These are phyloP conservation scores for Dinocampus coccinellae DNA, from an alignment of 2,888 invertebrate genomes.

Conservation along the genomic window DNA sequence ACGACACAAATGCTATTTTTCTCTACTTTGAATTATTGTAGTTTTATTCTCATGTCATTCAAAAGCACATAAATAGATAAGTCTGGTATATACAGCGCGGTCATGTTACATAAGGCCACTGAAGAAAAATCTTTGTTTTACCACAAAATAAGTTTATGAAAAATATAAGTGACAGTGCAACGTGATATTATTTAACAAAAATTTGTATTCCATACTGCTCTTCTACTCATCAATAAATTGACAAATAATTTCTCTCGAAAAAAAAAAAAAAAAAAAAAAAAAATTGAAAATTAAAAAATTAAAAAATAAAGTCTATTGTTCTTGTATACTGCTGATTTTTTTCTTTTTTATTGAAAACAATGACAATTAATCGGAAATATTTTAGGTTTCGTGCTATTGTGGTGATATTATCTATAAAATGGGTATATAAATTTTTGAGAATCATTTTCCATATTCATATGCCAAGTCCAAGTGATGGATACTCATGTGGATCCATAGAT, in stretches of 20 bases:
- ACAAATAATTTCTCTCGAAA: too few relatives aligned
- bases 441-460: neutral
- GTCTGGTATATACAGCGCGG: neutral
- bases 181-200: neutral
- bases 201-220: neutral
- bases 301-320: too few relatives aligned
- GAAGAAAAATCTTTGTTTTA: neutral
- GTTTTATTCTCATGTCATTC: neutral
- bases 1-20: neutral
- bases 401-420: too few relatives aligned
- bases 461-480: neutral
- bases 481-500: neutral
- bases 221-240: too few relatives aligned
- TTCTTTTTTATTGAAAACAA: too few relatives aligned
- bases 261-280: too few relatives aligned
- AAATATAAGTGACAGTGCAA: neutral
- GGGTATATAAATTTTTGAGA: neutral
- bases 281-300: too few relatives aligned
- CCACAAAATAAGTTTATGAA: neutral
- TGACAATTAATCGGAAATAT: too few relatives aligned
- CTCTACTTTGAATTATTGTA: neutral
- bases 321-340: too few relatives aligned
- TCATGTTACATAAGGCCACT: neutral
- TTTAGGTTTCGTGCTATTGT: too few relatives aligned
- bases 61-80: neutral